A percentile compares a stretch with the other conserved stretches of the same genome.
Conservation (phyloP, 2,113 vertebrate species). For the Steatornis caripensis region DNA sequence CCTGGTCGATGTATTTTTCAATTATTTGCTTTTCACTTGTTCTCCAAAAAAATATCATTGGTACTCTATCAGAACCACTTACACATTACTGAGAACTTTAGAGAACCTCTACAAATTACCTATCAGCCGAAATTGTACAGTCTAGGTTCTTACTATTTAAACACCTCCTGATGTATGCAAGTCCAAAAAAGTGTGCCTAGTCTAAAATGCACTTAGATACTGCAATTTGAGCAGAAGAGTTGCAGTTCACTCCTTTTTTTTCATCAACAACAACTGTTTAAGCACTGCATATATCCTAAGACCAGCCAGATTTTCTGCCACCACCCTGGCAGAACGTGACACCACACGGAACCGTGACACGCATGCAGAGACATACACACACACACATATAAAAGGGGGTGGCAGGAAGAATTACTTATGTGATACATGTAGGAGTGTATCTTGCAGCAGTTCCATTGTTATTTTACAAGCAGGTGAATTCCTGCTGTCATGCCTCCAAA, state of each 20-base stretch:
- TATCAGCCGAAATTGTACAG: neutral
- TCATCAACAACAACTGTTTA: neutral
- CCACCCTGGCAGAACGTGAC: too few species aligned
- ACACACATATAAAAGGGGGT: neutral
- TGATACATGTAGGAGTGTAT: rapidly evolving
- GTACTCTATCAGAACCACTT: neutral
- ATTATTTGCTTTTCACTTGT: neutral
- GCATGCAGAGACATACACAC: too few species aligned
- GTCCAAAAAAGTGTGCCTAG: neutral
- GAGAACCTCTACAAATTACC: neutral
- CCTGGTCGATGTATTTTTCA: neutral
- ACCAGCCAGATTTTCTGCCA: neutral
- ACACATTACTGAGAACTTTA: neutral
- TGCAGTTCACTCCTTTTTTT: neutral
- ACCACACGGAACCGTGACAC: too few species aligned
- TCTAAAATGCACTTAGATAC: neutral
- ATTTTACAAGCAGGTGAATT: neutral
- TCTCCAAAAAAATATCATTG: neutral
- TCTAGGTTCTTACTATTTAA: neutral
- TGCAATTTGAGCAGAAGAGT: neutral
- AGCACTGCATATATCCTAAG: neutral
- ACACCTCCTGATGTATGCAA: neutral
- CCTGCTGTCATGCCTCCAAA: neutral
- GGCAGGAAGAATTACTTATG: neutral
- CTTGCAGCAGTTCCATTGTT: too few species aligned